phyloP scores from a whole-genome alignment of 2,888 invertebrate genomes.

The Pherbina coryleti region DNA sequence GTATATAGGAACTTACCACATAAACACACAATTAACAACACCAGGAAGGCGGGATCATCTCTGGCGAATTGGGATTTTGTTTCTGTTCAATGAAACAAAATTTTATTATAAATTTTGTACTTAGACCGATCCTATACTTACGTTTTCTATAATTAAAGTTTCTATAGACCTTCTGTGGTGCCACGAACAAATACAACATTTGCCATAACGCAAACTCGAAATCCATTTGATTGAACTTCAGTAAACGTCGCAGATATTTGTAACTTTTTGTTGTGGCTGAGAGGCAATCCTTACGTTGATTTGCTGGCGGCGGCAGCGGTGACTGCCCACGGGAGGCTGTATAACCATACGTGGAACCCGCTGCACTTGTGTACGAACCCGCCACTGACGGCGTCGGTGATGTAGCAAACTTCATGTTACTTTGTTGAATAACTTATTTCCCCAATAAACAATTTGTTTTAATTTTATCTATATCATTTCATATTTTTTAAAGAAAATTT shows the following conservation, averaged over 20 bases:
- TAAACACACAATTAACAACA: constrained; percentile 87
- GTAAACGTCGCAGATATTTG: constrained; percentile 85
- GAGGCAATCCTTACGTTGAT: constrained; percentile 78
- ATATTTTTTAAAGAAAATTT: not conserved
- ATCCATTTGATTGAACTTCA: constrained; percentile 98
- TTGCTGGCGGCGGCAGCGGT: constrained; percentile 78
- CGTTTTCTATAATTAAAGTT: constrained; percentile 98
- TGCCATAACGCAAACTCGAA: constrained; percentile 99
- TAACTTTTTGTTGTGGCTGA: constrained; percentile 90
- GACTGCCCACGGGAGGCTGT: constrained; percentile 73
- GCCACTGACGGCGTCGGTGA: constrained; percentile 73
- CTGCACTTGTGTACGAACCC: constrained; percentile 54
- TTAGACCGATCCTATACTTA: constrained; percentile 70
- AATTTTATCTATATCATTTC: not conserved
- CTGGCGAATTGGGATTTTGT: constrained; percentile 98
- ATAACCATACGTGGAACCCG: constrained; percentile 60
- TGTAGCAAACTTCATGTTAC: constrained; percentile 74
- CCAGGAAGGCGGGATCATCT: constrained; percentile 98
- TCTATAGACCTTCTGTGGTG: constrained; percentile 96
- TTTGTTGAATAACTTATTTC: constrained; percentile 11
- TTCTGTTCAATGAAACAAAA: constrained; percentile 74
- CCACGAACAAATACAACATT: constrained; percentile 93
- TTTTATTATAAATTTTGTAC: not conserved
- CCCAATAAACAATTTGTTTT: not conserved
- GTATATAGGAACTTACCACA: constrained; percentile 72